These are phyloP conservation scores for Sussaba pulchella DNA, from an alignment of 2,888 invertebrate species.

Conservation along the genomic window DNA sequence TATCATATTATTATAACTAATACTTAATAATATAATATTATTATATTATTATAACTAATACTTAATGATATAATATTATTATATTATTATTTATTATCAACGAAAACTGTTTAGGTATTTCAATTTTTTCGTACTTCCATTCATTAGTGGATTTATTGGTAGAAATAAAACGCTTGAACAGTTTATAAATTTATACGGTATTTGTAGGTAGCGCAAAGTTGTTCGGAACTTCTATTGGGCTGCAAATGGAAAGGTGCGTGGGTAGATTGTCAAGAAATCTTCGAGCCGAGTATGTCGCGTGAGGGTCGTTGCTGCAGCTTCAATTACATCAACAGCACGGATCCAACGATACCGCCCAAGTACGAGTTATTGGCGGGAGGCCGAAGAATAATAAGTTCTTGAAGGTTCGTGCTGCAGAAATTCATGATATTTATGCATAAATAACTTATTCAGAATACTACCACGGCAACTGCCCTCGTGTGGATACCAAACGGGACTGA, in stretches of 20 bases:
- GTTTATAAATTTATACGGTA: background rate
- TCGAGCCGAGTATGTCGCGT: slow-evolving; percentile 85
- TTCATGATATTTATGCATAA: background rate
- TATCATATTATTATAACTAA: too few species aligned
- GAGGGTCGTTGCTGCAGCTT: slow-evolving; percentile 88
- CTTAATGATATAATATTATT: too few species aligned
- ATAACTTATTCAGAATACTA: slow-evolving; percentile 66
- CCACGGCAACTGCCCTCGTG: slow-evolving; percentile 89
- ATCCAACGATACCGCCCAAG: slow-evolving; percentile 73
- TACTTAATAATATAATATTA: too few species aligned
- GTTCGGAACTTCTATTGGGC: slow-evolving; percentile 85
- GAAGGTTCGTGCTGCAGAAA: background rate
- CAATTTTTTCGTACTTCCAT: too few species aligned
- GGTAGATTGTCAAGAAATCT: slow-evolving; percentile 85
- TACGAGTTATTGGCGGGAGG: background rate
- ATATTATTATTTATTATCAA: too few species aligned
- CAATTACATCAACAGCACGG: slow-evolving; percentile 86
- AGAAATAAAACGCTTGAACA: too few species aligned
- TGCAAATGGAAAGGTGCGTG: slow-evolving; percentile 87
- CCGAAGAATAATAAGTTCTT: background rate
- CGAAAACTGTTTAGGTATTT: too few species aligned
- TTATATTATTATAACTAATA: too few species aligned
- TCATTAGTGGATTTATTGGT: too few species aligned
- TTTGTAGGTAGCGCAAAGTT: slow-evolving; percentile 85
- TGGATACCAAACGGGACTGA: slow-evolving; percentile 89